Base-by-base conservation (phyloP, 1,140 invertebrate species). In the Drosophila virilis region DNA sequence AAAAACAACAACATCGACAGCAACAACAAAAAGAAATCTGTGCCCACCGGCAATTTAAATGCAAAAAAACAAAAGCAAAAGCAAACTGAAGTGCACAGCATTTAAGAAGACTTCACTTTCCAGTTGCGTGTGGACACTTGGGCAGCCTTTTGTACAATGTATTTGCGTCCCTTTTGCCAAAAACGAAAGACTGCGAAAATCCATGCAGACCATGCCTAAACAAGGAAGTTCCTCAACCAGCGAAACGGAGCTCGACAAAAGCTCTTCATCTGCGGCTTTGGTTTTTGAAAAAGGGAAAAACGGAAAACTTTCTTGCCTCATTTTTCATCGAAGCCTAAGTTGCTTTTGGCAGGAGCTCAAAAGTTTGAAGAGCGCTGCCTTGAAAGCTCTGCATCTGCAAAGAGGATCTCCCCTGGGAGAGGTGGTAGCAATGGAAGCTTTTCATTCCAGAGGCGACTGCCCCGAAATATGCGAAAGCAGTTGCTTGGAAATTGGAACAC, bases 261-360 rank as follows among this genome's bases (percentile, higher is more conserved):
- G 40, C 57, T 59, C 13, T 46, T 33, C 57, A 43, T 59, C 42
- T 46, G 42, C 13, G 57, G 57, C 13, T 46, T 33, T 33, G 40
- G 17, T 58, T 58, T 13, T 9, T 17, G 28, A 13, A 59, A 35
- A 46, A 37, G 33, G 8, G 32, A 28, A 54, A 59, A 59, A 33
- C 57, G 13, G n/a, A 48, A 82, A 86, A 86, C 32, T 86, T 86
- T 76, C 52, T 13, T 64, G 71, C 75, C 77, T 88, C 83, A 88
- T 88, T 79, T 88, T 88, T 88, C 83, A 88, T 79, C 58, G 35
- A 54, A 71, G 13, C 61, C 64, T 65, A 66, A 62, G 54, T 61
- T 28, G 68, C 43, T 46, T 77, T 66, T 77, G 69, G 40, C 77
- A 54, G 4, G 43, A 38, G 58, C 78, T 77, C 66, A 54, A 80